phyloP scores from a whole-genome alignment of 2,113 vertebrate species.

The Ammodramus savannarum region DNA sequence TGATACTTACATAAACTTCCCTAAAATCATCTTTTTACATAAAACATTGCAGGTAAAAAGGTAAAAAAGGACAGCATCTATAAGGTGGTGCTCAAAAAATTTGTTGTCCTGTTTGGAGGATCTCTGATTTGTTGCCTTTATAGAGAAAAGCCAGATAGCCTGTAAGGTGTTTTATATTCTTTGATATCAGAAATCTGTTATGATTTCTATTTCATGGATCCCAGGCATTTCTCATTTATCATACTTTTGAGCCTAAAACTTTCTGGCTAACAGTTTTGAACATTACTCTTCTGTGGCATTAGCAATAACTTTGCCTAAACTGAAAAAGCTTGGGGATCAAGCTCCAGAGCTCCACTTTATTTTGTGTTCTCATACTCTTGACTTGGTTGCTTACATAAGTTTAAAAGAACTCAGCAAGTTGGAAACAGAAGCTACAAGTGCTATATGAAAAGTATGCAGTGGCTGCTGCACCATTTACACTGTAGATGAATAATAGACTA shows the following conservation, averaged over 20 bases:
- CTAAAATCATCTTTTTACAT: not conserved
- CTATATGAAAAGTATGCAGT: slow-evolving; percentile 30
- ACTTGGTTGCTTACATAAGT: slow-evolving; percentile 46
- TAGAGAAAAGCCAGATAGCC: not conserved
- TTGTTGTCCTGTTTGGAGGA: not conserved
- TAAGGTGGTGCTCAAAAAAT: not conserved
- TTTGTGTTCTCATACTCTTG: slow-evolving; percentile 41
- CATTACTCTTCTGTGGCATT: slow-evolving; percentile 31
- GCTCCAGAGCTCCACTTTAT: not conserved
- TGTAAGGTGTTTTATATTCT: not conserved
- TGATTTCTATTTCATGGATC: not conserved
- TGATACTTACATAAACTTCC: not conserved
- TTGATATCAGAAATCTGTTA: slow-evolving; percentile 1
- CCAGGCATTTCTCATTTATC: slow-evolving; percentile 23
- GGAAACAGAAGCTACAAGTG: slow-evolving; percentile 51
- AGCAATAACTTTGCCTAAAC: slow-evolving; percentile 34
- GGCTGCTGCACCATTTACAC: slow-evolving; percentile 36
- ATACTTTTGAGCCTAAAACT: slow-evolving; percentile 44
- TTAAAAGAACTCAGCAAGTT: not conserved
- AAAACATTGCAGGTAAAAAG: not conserved
- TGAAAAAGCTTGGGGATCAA: slow-evolving; percentile 55
- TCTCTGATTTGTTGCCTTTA: not conserved
- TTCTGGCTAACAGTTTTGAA: slow-evolving; percentile 19
- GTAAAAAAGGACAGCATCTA: not conserved
- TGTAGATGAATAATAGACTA: slow-evolving; percentile 64